Evolutionary conservation across 2,797 vertebrate species (phyloP), one percentile per base, ranked within the genome.

Genomic region (Hemitrygon akajei): DNA sequence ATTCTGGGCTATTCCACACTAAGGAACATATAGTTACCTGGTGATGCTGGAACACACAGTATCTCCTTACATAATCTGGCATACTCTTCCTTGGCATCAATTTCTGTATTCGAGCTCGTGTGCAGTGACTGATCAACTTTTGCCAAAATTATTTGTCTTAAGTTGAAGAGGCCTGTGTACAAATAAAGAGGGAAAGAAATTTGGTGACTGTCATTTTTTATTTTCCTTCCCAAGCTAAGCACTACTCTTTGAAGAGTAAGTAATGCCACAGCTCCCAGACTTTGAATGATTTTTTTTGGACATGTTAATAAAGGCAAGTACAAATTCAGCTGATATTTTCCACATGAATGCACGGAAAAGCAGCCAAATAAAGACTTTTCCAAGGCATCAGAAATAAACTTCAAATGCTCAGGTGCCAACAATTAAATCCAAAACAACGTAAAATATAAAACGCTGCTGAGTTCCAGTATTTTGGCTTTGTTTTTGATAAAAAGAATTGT

Each of bases 101-200:
- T 96, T 0, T 97, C 97, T 0, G 81, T 95, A 95, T 97, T 97
- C 1, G 97, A 98, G 95, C 97, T 97, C 1, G 97, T 98, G 97
- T 99, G 99, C 95, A 99, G 96, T 0, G 96, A 98, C 96, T 99
- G 99, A 94, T 99, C 99, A 94, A 99, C 97, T 95, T 98, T 98
- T 84, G 98, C 98, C 93, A 99, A 96, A 7, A 99, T 98, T 0
- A 99, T 98, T 96, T 99, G 99, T 87, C 98, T 97, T 95, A 99
- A 95, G 96, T 99, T 99, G 95, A 99, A 98, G 94, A 99, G 97
- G 34, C 99, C 99, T 99, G 95, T 1, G 16, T 14, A 63, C 4
- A 56, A 40, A 63, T 30, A 87, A 30, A n/a, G 56, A 34, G 18
- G 18, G 27, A 87, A 10, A 87, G n/a, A 63, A n/a, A 63, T 27